A percentile compares a stretch with the other conserved stretches of the same genome.
Evolutionary conservation across 2,888 invertebrate genomes (phyloP).

Genomic region (Pheosia gnoma): DNA sequence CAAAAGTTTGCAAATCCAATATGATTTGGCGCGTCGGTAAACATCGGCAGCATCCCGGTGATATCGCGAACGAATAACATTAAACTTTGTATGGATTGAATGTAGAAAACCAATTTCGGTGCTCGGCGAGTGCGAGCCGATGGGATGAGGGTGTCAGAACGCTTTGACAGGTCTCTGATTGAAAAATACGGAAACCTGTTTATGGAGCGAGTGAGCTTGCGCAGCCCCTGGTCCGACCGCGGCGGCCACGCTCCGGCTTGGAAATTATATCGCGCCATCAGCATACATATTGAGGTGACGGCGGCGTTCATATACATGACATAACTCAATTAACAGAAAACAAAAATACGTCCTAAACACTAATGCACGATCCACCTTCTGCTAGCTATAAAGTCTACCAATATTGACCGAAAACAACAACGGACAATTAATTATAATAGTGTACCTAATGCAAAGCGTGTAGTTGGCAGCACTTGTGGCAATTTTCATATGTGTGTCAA

Average conservation of each 20-base stretch:
- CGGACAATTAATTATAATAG: slow-evolving; percentile 23
- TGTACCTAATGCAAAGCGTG: slow-evolving; percentile 34
- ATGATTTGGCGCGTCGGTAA: slow-evolving; percentile 84
- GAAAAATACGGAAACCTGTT: slow-evolving; percentile 86
- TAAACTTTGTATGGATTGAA: slow-evolving; percentile 85
- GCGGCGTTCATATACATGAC: not conserved
- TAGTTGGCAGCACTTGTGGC: slow-evolving; percentile 38
- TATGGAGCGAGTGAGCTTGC: slow-evolving; percentile 78
- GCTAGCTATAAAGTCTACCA: slow-evolving; percentile 18
- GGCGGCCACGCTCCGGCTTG: slow-evolving; percentile 15
- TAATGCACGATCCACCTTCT: not conserved
- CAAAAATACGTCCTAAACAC: not conserved
- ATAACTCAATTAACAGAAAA: not conserved
- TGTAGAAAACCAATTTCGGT: slow-evolving; percentile 85
- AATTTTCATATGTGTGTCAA: slow-evolving; percentile 69
- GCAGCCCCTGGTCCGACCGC: slow-evolving; percentile 38
- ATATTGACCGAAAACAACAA: slow-evolving; percentile 29
- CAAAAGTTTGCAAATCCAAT: slow-evolving; percentile 85
- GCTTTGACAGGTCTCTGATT: slow-evolving; percentile 86
- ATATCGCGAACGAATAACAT: slow-evolving; percentile 85
- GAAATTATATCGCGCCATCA: slow-evolving; percentile 25
- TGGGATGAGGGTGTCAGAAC: slow-evolving; percentile 85
- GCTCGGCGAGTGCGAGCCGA: slow-evolving; percentile 84
- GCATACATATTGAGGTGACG: slow-evolving; percentile 6
- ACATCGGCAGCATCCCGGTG: slow-evolving; percentile 84